Evolutionary conservation across 2,888 invertebrate genomes (phyloP), one percentile per base, ranked within the genome.

Genomic region (Thereva nobilitata): DNA sequence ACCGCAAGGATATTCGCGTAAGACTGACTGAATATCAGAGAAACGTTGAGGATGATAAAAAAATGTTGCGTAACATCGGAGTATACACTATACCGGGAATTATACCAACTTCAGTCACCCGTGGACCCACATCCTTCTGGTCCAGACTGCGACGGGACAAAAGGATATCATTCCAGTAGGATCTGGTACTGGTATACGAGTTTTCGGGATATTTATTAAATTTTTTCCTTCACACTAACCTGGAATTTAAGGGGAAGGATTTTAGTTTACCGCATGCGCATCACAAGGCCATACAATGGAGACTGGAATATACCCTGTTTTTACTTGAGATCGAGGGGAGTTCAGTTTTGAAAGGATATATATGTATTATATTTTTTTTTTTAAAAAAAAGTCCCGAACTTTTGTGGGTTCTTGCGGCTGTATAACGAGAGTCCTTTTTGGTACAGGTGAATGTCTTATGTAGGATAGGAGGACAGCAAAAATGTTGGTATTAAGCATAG

Each of bases 1-100:
- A 35, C 41, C 40, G 61, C 34, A 61, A 61, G 61, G 61, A 61
- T 35, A 61, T 50, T 50, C 61, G 61, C 49, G 61, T 61, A 61
- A 35, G 50, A 61, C 61, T 61, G 61, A 49, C 23, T 61, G 50
- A 61, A n/a, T 61, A 50, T 50, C 41, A 50, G n/a, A 12, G 41
- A 23, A 23, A 23, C 23, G n/a, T 35, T 42, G 5, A 34, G 42
- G 34, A 40, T 61, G 40, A 41, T 50, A 41, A 50, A 50, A 61
- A 23, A 23, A 23, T 23, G 23, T 61, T 61, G 61, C 61, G 61
- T 61, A 61, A 61, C 61, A 50, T 61, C 41, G 61, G 61, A 23
- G 23, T 23, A 23, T 61, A 50, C 61, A 61, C 61, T 50, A 50
- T 12, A 50, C 41, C 49, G 23, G 23, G 23, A 23, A 23, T 23